Evolutionary conservation across 2,888 invertebrate species (phyloP), one percentile per base, ranked within the genome.

Genomic region (Escarpia spicata): DNA sequence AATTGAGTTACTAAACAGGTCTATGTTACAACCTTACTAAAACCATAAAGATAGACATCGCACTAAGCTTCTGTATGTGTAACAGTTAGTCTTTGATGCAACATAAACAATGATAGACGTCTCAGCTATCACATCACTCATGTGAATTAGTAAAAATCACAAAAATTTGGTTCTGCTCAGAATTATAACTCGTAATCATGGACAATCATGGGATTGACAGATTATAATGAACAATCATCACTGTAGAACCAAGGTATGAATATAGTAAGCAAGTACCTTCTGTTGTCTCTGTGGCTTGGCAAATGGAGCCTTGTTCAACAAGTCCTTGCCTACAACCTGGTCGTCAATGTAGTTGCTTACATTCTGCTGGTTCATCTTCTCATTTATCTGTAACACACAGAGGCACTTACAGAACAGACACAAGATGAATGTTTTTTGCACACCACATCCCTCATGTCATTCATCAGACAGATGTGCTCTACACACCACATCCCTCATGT

Each of bases 241-340:
- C n/a, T 6, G 75, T 26, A 75, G 75, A 75, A 75, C 75, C 75
- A 75, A 26, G 19, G 75, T 6, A 75, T 26, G 4, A 26, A 26
- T 75, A 6, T 19, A 60, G 19, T 6, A 75, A 89, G 45, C 12
- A 93, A 93, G 90, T 93, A 95, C 95, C 95, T 95, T 95, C 10
- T 95, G 95, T 93, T 95, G 95, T 60, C 96, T 94, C 92, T 95
- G 96, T 75, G 95, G 95, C 94, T 96, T 96, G 3, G 96, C 75
- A 75, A 75, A 75, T 19, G 75, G 75, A 75, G 75, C 75, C 75
- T 75, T 75, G 75, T 75, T 75, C 75, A 75, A 75, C 75, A 75
- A 75, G 26, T 75, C 75, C 75, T 75, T 75, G 75, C 37, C 91
- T 26, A 91, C 91, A 43, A 91, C 91, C n/a, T 91, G 31, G 43